phyloP scores from a whole-genome alignment of 92 coral and sea anemone genomes.

The Umimayanthus kanabou region DNA sequence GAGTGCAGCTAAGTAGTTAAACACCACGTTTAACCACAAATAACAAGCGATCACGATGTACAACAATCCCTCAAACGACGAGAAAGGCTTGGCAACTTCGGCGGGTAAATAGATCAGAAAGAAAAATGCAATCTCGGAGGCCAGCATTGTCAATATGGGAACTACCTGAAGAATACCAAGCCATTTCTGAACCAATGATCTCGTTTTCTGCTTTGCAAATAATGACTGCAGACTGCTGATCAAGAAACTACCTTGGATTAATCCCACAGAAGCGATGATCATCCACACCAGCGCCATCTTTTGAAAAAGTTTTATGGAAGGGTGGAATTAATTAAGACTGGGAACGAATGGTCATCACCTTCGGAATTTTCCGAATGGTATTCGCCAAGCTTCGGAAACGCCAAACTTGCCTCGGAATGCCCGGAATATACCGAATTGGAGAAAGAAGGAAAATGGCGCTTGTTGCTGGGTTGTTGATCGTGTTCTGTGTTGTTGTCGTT shows the following conservation, averaged over 20 bases:
- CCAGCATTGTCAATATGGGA: constrained; percentile 82
- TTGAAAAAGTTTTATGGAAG: not conserved
- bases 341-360: not conserved
- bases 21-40: constrained; percentile 91
- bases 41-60: constrained; percentile 75
- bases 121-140: constrained; percentile 89
- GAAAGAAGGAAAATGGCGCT: constrained; percentile 71
- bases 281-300: constrained; percentile 96
- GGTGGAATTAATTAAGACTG: not conserved
- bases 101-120: constrained; percentile 85
- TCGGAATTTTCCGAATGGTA: not conserved
- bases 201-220: constrained; percentile 72
- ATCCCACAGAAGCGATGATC: constrained; percentile 79
- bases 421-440: not conserved
- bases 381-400: constrained; percentile 10
- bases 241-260: constrained; percentile 89
- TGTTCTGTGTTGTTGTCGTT: constrained; percentile 70
- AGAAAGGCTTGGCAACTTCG: constrained; percentile 73
- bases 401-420: constrained; percentile 12
- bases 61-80: constrained; percentile 73
- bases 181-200: constrained; percentile 61
- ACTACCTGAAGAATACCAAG: constrained; percentile 75
- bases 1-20: constrained; percentile 94
- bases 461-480: constrained; percentile 60
- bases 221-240: constrained; percentile 84